These are phyloP conservation scores for Bradynema listronoti DNA, from an alignment of 1,140 invertebrate genomes.

Conservation along the genomic window DNA sequence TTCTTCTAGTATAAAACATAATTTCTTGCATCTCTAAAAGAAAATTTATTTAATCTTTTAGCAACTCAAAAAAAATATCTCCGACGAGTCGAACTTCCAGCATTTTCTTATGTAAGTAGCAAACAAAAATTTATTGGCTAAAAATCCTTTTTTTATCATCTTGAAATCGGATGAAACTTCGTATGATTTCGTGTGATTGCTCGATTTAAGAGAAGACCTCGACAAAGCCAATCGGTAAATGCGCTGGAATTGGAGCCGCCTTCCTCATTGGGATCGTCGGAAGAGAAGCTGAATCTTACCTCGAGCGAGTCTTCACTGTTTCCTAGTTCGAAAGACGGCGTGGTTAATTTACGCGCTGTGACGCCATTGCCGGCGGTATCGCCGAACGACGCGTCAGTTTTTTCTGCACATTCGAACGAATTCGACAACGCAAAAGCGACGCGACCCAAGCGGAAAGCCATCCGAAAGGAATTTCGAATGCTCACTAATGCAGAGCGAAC, in stretches of 20 bases:
- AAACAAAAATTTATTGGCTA: too few species aligned
- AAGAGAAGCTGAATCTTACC: not conserved
- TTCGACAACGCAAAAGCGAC: conserved; percentile 18
- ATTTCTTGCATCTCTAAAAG: conserved; percentile 2
- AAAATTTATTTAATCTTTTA: not conserved
- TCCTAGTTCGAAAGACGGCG: not conserved
- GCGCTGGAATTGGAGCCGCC: too few species aligned
- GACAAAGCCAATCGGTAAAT: too few species aligned
- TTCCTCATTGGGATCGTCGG: not conserved
- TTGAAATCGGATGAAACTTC: too few species aligned
- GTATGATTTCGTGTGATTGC: too few species aligned
- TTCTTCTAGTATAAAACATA: not conserved
- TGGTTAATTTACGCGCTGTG: not conserved
- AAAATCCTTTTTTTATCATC: too few species aligned
- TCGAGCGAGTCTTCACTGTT: not conserved
- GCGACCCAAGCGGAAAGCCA: conserved; percentile 23
- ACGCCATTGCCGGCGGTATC: not conserved
- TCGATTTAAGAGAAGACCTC: too few species aligned
- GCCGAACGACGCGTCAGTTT: not conserved
- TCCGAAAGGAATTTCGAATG: conserved; percentile 55
- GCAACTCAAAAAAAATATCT: conserved; percentile 12
- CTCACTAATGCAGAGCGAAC: conserved; percentile 44
- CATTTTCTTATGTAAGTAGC: too few species aligned
- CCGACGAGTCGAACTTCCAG: not conserved
- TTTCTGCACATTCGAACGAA: conserved; percentile 7